Evolutionary conservation across 2,113 vertebrate species (phyloP).

Genomic region (Callopanchax toddi): DNA sequence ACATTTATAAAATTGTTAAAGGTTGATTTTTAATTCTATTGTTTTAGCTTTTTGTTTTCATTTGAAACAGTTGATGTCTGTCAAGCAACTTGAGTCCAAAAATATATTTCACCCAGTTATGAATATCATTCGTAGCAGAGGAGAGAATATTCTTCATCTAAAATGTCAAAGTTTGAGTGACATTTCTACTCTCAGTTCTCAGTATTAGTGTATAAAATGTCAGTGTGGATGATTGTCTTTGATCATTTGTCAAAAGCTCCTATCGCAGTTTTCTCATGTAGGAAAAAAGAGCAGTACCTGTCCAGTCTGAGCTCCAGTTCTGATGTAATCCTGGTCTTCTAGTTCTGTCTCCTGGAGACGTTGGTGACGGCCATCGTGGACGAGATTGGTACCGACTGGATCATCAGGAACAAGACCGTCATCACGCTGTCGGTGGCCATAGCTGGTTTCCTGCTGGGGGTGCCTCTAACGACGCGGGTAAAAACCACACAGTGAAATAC

Average conservation of each 20-base stretch:
- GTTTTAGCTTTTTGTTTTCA: too few relatives aligned
- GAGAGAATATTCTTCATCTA: neutral
- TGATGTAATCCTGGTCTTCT: neutral
- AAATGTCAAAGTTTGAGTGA: neutral
- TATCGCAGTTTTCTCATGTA: neutral
- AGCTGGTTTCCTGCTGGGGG: slow-evolving; percentile 89
- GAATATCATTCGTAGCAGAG: too few relatives aligned
- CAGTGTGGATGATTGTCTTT: neutral
- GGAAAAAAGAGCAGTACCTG: neutral
- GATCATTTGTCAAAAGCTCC: neutral
- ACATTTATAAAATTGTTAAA: too few relatives aligned
- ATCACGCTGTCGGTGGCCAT: slow-evolving; percentile 91
- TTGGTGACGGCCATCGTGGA: slow-evolving; percentile 96
- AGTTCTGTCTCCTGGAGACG: slow-evolving; percentile 97
- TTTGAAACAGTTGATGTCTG: too few relatives aligned
- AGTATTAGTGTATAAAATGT: neutral
- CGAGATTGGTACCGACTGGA: slow-evolving; percentile 96
- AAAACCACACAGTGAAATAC: neutral
- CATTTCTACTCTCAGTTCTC: neutral
- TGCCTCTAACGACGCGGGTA: slow-evolving; percentile 93
- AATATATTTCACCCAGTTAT: neutral
- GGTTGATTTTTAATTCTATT: too few relatives aligned
- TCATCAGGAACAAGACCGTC: slow-evolving; percentile 89
- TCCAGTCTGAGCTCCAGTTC: neutral
- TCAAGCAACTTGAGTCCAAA: neutral